Conservation (phyloP, 2,113 vertebrate species). For the Alligator mississippiensis region DNA sequence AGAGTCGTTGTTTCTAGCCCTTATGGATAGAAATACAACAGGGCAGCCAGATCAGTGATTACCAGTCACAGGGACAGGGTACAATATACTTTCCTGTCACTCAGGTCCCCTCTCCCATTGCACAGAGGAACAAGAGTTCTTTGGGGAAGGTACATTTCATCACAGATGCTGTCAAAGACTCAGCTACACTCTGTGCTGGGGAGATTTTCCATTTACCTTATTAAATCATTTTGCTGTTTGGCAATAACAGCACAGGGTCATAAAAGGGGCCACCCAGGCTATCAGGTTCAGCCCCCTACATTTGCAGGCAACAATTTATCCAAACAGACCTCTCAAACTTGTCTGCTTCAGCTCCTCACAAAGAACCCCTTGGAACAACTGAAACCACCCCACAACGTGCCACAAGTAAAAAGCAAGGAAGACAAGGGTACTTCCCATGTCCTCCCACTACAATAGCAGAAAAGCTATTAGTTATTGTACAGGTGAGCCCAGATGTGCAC, state of each 20-base stretch:
- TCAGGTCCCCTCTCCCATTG: not conserved
- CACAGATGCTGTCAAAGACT: not conserved
- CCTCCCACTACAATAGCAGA: too few relatives aligned
- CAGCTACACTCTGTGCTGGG: accelerated
- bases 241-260: not conserved
- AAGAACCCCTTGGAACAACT: too few relatives aligned
- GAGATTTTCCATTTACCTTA: not conserved
- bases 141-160: not conserved
- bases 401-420: too few relatives aligned
- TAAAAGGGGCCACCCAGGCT: too few relatives aligned
- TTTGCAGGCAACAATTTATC: too few relatives aligned
- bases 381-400: too few relatives aligned
- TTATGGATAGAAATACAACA: not conserved
- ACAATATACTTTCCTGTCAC: not conserved
- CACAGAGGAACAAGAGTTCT: not conserved
- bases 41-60: not conserved
- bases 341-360: too few relatives aligned
- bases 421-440: too few relatives aligned
- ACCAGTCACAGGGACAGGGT: not conserved
- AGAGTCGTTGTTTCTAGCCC: not conserved
- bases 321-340: too few relatives aligned
- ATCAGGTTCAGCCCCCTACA: too few relatives aligned
- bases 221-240: not conserved
- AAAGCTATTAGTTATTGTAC: too few relatives aligned
- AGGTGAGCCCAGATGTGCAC: too few relatives aligned